Conservation (phyloP, 2,113 vertebrate species). For the Henicopernis longicauda region DNA sequence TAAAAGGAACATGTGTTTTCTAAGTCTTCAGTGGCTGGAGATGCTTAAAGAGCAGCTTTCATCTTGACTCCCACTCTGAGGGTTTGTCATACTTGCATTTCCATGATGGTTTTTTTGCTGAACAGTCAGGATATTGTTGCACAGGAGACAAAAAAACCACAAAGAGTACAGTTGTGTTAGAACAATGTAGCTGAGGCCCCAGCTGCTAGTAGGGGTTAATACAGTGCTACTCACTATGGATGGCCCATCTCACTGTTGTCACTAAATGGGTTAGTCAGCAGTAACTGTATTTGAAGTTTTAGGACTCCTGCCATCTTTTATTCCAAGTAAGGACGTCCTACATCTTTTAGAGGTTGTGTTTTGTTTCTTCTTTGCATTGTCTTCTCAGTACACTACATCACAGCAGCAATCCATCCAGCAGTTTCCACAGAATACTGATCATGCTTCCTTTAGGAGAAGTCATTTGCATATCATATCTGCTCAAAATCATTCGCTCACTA, state of each 20-base stretch:
- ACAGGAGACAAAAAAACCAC: slow-evolving; percentile 18
- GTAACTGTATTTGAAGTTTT: not conserved
- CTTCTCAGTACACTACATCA: not conserved
- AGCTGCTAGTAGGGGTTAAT: not conserved
- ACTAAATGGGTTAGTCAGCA: not conserved
- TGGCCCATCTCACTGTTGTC: not conserved
- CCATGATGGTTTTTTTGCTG: not conserved
- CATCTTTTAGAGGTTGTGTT: not conserved
- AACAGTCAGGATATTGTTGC: slow-evolving; percentile 56
- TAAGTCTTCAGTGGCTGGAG: slow-evolving; percentile 21
- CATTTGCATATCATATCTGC: not conserved
- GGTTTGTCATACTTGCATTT: slow-evolving; percentile 35
- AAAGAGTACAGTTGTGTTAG: slow-evolving; percentile 3
- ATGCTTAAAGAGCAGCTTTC: slow-evolving; percentile 59
- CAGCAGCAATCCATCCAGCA: not conserved
- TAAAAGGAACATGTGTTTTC: slow-evolving; percentile 54
- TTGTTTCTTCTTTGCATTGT: not conserved
- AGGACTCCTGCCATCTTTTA: not conserved
- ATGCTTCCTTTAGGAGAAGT: not conserved
- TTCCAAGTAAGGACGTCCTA: not conserved
- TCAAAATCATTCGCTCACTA: not conserved
- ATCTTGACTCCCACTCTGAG: slow-evolving; percentile 27
- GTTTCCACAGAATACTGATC: not conserved
- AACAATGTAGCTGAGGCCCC: not conserved
- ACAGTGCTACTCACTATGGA: not conserved